Evolutionary conservation across 2,888 invertebrate species (phyloP), one percentile per base, ranked within the genome.

Genomic region (Achlya flavicornis): DNA sequence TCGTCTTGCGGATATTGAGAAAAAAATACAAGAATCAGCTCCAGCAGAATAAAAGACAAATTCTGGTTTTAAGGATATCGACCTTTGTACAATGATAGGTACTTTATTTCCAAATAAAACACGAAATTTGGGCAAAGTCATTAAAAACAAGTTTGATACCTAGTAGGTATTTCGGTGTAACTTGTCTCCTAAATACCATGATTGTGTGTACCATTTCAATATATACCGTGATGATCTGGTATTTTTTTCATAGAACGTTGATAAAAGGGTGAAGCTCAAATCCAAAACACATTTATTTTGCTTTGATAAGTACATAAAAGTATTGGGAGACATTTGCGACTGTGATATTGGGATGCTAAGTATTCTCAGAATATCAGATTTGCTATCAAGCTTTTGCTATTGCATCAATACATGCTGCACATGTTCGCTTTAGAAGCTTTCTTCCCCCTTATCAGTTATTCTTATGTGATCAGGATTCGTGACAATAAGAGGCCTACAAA

Each of bases 1-100:
- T 53, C 53, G 58, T 58, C 58, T 58, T 58, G 58, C 35, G 35
- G 35, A 12, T 58, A 58, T 58, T 35, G 32, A 32, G 33, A 32
- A 35, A 53, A 48, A 19, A 53, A 53, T 19, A 19, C 60, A 16
- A 60, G 14, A 6, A 11, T 60, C 26, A 11, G 38, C 41, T 43
- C 60, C 62, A 66, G 57, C 62, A 35, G 14, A n/a, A 62, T 46
- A 60, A 38, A 38, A 43, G 32, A n/a, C 62, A 26, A 57, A 63
- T 62, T 64, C 62, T 57, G 61, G 66, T 62, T 66, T 61, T 32
- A 58, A 61, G 62, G 62, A 62, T 66, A 64, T 60, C 61, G 64
- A 66, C 64, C 66, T 61, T 63, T 33, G n/a, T 63, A n/a, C 59
- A 58, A 46, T 48, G 38, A n/a, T 53, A n/a, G n/a, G n/a, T n/a